Conservation (phyloP, 2,888 invertebrate species). For the Parnassius orleans region DNA sequence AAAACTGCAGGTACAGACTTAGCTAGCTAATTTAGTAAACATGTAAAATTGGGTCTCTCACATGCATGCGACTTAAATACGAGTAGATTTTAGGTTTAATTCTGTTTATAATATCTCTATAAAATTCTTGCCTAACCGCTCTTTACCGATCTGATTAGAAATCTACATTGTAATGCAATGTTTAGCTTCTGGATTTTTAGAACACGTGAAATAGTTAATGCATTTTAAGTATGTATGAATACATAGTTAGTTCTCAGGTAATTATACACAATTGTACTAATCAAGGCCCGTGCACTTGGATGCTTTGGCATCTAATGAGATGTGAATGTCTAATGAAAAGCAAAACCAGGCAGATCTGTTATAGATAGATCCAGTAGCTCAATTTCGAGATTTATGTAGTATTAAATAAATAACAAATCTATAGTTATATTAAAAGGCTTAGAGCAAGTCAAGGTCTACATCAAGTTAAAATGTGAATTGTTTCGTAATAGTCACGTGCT, state of each 20-base stretch:
- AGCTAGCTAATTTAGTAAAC: too few relatives aligned
- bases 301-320: constrained; percentile 1
- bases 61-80: too few relatives aligned
- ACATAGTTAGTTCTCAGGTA: constrained; percentile 63
- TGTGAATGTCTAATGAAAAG: neutral
- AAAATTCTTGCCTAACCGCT: neutral
- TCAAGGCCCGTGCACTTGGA: constrained; percentile 13
- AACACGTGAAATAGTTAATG: constrained; percentile 17
- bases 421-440: too few relatives aligned
- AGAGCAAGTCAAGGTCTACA: too few relatives aligned
- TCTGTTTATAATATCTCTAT: constrained; percentile 18
- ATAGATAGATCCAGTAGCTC: neutral
- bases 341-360: neutral
- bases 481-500: neutral
- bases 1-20: too few relatives aligned
- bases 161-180: constrained; percentile 4
- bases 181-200: constrained; percentile 4
- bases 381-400: neutral
- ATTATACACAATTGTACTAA: constrained; percentile 33
- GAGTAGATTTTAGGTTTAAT: too few relatives aligned
- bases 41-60: too few relatives aligned
- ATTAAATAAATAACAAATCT: neutral
- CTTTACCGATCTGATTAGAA: neutral
- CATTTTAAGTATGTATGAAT: constrained; percentile 47
- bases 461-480: too few relatives aligned